Evolutionary conservation across 2,888 invertebrate species (phyloP).

Genomic region (Zygothrica quintamaculata): DNA sequence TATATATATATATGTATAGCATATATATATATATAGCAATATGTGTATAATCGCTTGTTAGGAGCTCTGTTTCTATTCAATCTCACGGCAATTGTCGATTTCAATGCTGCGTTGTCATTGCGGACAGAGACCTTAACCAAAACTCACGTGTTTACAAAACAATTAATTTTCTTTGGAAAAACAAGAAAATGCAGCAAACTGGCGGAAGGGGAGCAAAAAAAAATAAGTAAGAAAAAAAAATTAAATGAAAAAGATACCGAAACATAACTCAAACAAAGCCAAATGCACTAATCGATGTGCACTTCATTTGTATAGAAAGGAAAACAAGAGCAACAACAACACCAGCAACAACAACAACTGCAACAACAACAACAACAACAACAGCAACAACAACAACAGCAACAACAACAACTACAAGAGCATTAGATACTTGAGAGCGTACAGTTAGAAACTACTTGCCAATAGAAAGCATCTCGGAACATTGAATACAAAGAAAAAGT

Average conservation of each 20-base stretch:
- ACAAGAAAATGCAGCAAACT: conserved; percentile 42
- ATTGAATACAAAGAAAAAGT: conserved; percentile 50
- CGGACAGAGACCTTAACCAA: conserved; percentile 16
- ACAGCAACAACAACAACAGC: conserved; percentile 29
- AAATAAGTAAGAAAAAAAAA: conserved; percentile 10
- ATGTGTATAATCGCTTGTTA: background rate
- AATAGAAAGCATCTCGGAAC: conserved; percentile 45
- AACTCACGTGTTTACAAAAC: conserved; percentile 74
- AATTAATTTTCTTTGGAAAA: conserved; percentile 75
- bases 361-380: conserved; percentile 32
- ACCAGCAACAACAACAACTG: conserved; percentile 18
- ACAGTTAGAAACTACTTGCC: conserved; percentile 41
- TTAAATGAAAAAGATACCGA: conserved; percentile 78
- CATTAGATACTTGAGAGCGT: conserved; percentile 51
- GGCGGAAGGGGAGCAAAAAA: conserved; percentile 5
- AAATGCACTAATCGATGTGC: conserved; percentile 74
- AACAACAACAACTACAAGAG: conserved; percentile 20
- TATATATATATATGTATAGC: conserved; percentile 2
- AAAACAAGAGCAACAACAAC: conserved; percentile 36
- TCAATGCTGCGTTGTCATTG: conserved; percentile 58
- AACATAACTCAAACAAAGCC: conserved; percentile 75
- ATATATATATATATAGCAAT: conserved; percentile 2
- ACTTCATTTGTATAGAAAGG: conserved; percentile 69
- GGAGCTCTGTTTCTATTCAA: conserved; percentile 46
- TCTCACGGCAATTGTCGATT: conserved; percentile 54